Evolutionary conservation across 2,113 vertebrate species (phyloP).

Genomic region (Chlamydotis undulata): DNA sequence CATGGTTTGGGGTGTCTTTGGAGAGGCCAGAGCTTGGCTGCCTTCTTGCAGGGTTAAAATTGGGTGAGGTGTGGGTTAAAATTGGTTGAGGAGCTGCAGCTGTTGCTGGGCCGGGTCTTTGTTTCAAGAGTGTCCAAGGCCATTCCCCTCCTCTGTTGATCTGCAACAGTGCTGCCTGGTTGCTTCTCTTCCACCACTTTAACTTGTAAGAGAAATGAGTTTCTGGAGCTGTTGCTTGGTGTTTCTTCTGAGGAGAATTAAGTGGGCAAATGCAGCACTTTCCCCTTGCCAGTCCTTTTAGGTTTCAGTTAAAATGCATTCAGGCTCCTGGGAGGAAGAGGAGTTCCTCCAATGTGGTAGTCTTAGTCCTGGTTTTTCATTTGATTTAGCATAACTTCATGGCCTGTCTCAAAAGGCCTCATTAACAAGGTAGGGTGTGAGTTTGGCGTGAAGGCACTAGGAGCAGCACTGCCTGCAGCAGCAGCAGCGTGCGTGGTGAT

Average conservation of each 20-base stretch:
- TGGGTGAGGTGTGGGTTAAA: not conserved
- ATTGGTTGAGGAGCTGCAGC: not conserved
- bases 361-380: not conserved
- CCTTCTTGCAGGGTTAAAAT: not conserved
- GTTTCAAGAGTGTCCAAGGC: not conserved
- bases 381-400: not conserved
- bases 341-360: not conserved
- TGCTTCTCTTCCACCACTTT: not conserved
- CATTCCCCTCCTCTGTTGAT: not conserved
- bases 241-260: not conserved
- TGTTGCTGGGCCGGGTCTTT: not conserved
- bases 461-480: not conserved
- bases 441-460: not conserved
- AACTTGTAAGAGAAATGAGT: not conserved
- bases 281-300: not conserved
- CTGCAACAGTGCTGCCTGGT: not conserved
- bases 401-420: constrained; percentile 2
- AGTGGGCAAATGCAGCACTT: not conserved
- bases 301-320: not conserved
- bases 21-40: not conserved
- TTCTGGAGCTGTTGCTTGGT: not conserved
- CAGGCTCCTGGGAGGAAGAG: not conserved
- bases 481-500: fast-evolving
- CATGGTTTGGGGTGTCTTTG: not conserved
- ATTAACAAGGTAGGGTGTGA: constrained; percentile 1